Evolutionary conservation across 2,113 vertebrate genomes (phyloP), one percentile per base, ranked within the genome.

Genomic region (Megaceryle maxima): DNA sequence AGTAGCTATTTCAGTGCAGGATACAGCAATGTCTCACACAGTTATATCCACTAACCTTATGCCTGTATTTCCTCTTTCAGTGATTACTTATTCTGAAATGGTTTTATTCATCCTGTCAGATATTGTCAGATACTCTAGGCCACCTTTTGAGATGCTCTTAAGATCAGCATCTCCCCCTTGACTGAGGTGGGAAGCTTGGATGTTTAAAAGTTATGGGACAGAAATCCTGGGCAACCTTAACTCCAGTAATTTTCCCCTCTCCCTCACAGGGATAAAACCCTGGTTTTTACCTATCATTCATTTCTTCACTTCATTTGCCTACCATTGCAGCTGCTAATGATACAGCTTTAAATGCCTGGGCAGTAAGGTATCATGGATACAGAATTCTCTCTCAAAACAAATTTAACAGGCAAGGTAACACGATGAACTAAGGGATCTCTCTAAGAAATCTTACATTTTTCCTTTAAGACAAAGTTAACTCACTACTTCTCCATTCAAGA

Each of bases 401-500:
- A 66, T 79, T 95, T 94, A 79, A 86, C 82, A 87, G 80, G 39
- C 50, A 90, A 75, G 64, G 56, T 55, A 94, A 53, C 72, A 78
- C 4, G 24, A 90, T 43, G 35, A 94, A 81, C 57, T 51, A 80
- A 19, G 37, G 56, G 60, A 90, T 84, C 86, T 92, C 74, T 88
- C 37, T 84, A 77, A 92, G 66, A 82, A 83, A 76, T 85, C 44
- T 88, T 92, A 51, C 70, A 64, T 83, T 90, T 95, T 91, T 92
- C 68, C 86, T 85, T 80, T 77, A 83, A 85, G 64, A 86, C n/a
- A 80, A 84, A 94, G 78, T 11, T 79, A 87, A 74, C 35, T 63
- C 83, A 72, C 72, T 95, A 90, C 75, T 93, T 90, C 80, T 77
- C 83, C 68, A 53, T 60, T 92, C 68, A 67, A 68, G 79, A 96